phyloP scores from a whole-genome alignment of 2,888 invertebrate genomes.

The Epiblema foenella region DNA sequence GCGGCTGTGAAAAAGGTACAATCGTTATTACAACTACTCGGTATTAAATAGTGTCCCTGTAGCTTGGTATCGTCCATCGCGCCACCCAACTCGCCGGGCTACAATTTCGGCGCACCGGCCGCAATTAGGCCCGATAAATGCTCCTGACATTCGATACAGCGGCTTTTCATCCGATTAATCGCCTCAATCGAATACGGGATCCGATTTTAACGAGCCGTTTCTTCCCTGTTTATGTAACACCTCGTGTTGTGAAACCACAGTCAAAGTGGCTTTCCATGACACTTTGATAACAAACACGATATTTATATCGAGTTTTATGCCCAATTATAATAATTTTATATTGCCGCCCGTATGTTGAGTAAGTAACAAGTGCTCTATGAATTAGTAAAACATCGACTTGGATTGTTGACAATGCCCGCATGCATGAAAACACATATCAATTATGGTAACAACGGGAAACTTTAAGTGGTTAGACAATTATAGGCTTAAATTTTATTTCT shows the following conservation, averaged over 20 bases:
- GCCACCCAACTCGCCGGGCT: slow-evolving; percentile 73
- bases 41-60: background rate
- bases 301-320: slow-evolving; percentile 16
- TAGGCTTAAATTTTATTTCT: slow-evolving; percentile 72
- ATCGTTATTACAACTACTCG: background rate
- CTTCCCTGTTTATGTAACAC: slow-evolving; percentile 74
- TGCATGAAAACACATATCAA: slow-evolving; percentile 76
- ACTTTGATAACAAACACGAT: background rate
- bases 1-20: background rate
- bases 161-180: slow-evolving; percentile 76
- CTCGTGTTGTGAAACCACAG: slow-evolving; percentile 64
- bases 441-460: slow-evolving; percentile 75
- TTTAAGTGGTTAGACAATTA: slow-evolving; percentile 75
- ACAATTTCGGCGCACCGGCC: slow-evolving; percentile 74
- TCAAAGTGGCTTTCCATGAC: slow-evolving; percentile 23
- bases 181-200: slow-evolving; percentile 70
- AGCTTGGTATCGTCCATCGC: slow-evolving; percentile 65
- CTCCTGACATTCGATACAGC: slow-evolving; percentile 73
- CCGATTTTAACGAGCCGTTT: slow-evolving; percentile 74
- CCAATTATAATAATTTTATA: slow-evolving; percentile 49
- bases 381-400: slow-evolving; percentile 68
- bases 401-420: slow-evolving; percentile 72
- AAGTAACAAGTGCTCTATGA: slow-evolving; percentile 64
- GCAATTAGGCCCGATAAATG: slow-evolving; percentile 82
- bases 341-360: slow-evolving; percentile 68